Base-by-base conservation (phyloP, 2,113 vertebrate genomes). In the Melanostigma gelatinosum region DNA sequence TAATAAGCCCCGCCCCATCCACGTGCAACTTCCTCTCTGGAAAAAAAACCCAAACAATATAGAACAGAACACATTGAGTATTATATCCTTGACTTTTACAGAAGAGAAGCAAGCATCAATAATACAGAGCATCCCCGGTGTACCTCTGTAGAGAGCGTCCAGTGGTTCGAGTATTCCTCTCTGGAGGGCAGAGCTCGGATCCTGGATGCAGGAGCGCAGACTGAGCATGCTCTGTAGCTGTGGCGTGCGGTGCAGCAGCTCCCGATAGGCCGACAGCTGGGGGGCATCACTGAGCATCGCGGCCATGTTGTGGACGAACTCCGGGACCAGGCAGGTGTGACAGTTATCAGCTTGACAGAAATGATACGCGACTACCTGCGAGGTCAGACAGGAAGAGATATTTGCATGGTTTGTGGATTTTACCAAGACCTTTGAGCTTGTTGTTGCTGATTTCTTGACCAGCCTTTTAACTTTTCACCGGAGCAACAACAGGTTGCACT, bases 281-380 rank as follows among this genome's bases (percentile, higher is more conserved):
- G 98, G 97, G 0, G 97, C 96, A 55, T 96, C 95, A 75, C 97
- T 98, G 9, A 99, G 95, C 91, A 97, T 93, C 0, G 98, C 98
- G 1, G 97, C 97, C 88, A 98, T 97, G 32, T 97, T 99, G 96
- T 99, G 97, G 82, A 99, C 97, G 0, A 99, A 99, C 94, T 99
- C 98, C 0, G 98, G 98, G 65, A 99, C 97, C 88, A 99, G 92
- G 85, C 98, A 99, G n/a, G 97, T 99, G 85, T 97, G 97, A 82
- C 97, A 97, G 6, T 99, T 98, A 83, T 99, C 98, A 0, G 98
- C 97, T 89, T 99, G 98, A 95, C 98, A 99, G 94, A 99, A 99
- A 72, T 99, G 98, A 75, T 98, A 99, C 0, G 98, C 97, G 4
- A 99, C 98, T 0, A 99, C 98, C 98, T 99, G 65, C 57, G 72